Conservation (phyloP, 2,888 invertebrate genomes). For the Quadroppia sp. region DNA sequence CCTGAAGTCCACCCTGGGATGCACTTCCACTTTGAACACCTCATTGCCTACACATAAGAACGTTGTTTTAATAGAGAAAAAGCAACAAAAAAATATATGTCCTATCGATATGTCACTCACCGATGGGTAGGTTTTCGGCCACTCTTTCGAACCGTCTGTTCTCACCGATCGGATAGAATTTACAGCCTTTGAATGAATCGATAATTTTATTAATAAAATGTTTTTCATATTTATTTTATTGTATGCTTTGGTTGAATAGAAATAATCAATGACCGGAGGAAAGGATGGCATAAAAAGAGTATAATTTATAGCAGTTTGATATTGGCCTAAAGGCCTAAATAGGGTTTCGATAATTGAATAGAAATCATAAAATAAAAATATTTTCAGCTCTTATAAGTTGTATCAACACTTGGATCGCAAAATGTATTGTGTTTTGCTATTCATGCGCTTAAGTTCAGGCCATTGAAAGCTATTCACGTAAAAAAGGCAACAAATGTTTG, state of each 20-base stretch:
- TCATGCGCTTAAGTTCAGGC: slow-evolving; percentile 13
- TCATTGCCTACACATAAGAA: slow-evolving; percentile 61
- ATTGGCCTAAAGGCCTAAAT: slow-evolving; percentile 27
- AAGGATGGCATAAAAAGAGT: too few species aligned
- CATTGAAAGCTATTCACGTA: too few species aligned
- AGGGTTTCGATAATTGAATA: not conserved
- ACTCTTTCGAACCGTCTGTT: slow-evolving; percentile 78
- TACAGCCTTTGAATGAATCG: slow-evolving; percentile 57
- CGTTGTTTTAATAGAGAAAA: too few species aligned
- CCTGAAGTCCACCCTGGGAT: slow-evolving; percentile 69
- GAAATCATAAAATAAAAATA: slow-evolving; percentile 2
- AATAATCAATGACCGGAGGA: not conserved
- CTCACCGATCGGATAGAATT: slow-evolving; percentile 76
- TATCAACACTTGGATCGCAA: not conserved
- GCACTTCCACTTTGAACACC: slow-evolving; percentile 73
- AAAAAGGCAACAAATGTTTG: not conserved
- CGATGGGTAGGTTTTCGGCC: slow-evolving; percentile 69
- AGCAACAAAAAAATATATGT: too few species aligned
- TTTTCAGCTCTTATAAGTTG: not conserved
- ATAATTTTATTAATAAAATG: slow-evolving; percentile 1
- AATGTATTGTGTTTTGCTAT: slow-evolving; percentile 17
- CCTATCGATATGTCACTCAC: slow-evolving; percentile 46
- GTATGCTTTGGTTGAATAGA: not conserved
- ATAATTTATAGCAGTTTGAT: slow-evolving; percentile 21
- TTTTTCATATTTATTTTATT: not conserved